Base-by-base conservation (phyloP, 2,888 invertebrate species). In the Cyclophora punctaria region DNA sequence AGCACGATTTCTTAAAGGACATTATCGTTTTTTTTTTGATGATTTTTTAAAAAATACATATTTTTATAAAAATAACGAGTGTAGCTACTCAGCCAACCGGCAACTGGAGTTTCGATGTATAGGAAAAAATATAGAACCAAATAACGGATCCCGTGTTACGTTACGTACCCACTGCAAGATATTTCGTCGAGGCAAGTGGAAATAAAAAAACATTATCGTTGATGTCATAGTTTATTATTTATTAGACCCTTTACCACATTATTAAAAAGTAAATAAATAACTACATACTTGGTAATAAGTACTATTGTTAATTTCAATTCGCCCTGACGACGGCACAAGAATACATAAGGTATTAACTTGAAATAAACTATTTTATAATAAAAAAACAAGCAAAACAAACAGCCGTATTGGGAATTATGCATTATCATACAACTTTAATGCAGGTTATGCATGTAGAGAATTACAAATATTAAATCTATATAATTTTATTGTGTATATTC, bases 171-270 rank as follows among this genome's bases (percentile, higher is more conserved):
- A 20, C 20, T 20, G 20, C 20, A 20, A 20, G 20, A 20, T 20
- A 20, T 20, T 20, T 20, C 20, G 20, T 1, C 20, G 20, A 20
- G 20, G 20, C 20, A 20, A 20, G 20, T 20, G 20, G 20, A 69
- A 66, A 58, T 57, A 73, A 72, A 66, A 67, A 58, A 55, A 56
- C 53, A 54, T 60, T 57, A 47, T 53, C 59, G 56, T 71, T 60
- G 73, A 75, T 81, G 76, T 78, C 83, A 83, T 83, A 84, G 76
- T 86, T 85, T 85, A 85, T 86, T 86, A 83, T 83, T 86, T 80
- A 87, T 85, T 87, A 88, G 85, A 88, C 88, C 88, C 88, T 86
- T 88, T 88, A 88, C 88, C 88, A 88, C 87, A 87, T 86, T 85
- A 88, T 78, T 79, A 80, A 80, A 85, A 75, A 83, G 83, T 85